phyloP scores from a whole-genome alignment of 2,888 invertebrate genomes.

The Sinelater perroti region DNA sequence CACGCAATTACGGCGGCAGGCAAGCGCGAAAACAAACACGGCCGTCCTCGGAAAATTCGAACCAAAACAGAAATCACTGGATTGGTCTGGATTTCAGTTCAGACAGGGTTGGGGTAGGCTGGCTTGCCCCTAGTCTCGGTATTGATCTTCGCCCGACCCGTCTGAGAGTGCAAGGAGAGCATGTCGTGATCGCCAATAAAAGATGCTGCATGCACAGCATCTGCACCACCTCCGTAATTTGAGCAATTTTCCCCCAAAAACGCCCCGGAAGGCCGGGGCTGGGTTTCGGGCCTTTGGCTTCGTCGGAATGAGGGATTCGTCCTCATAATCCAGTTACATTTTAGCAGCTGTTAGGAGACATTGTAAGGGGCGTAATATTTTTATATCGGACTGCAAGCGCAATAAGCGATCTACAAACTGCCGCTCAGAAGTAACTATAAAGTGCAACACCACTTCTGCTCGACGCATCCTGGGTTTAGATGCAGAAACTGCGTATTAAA shows the following conservation, averaged over 20 bases:
- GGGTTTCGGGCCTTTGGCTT: background rate
- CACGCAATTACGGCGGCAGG: background rate
- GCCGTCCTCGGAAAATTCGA: slow-evolving; percentile 8
- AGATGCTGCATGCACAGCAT: slow-evolving; percentile 32
- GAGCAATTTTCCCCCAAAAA: background rate
- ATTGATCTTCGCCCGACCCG: slow-evolving; percentile 43
- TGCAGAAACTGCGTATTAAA: background rate
- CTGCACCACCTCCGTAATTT: slow-evolving; percentile 13
- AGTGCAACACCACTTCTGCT: background rate
- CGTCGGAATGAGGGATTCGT: background rate
- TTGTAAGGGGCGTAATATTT: slow-evolving; percentile 16
- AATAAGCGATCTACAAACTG: slow-evolving; percentile 16
- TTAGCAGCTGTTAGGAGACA: slow-evolving; percentile 11
- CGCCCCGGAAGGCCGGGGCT: background rate
- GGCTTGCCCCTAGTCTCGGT: slow-evolving; percentile 40
- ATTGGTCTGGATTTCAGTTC: slow-evolving; percentile 33
- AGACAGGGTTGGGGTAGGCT: slow-evolving; percentile 43
- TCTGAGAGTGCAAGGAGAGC: slow-evolving; percentile 37
- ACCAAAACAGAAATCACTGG: slow-evolving; percentile 30
- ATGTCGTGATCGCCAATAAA: slow-evolving; percentile 33
- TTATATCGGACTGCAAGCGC: slow-evolving; percentile 10
- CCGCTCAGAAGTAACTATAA: slow-evolving; percentile 8
- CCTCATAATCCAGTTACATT: slow-evolving; percentile 1
- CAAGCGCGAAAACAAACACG: background rate
- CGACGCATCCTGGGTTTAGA: background rate